Conservation (phyloP, 2,113 vertebrate species). For the Herpailurus yagouaroundi region DNA sequence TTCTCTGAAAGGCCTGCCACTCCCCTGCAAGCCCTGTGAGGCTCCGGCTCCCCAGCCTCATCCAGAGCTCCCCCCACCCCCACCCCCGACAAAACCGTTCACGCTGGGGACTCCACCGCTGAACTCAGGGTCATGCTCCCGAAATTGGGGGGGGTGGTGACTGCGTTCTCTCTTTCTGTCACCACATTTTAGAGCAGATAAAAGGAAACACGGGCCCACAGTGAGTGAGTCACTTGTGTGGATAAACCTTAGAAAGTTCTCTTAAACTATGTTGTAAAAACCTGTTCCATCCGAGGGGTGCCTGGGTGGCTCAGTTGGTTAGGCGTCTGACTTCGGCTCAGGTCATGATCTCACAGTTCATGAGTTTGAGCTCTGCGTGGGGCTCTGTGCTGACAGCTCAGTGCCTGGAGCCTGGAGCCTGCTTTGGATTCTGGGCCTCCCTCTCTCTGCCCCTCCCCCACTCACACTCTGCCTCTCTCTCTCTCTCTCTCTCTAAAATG, state of each 20-base stretch:
- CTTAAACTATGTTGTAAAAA: background rate
- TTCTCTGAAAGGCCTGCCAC: background rate
- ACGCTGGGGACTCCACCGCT: background rate
- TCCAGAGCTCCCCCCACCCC: background rate
- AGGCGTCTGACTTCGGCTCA: no score
- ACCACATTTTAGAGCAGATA: background rate
- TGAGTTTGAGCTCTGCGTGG: no score
- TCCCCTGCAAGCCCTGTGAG: background rate
- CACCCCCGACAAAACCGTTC: background rate
- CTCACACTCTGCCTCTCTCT: no score
- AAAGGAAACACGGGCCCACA: background rate
- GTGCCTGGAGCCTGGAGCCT: no score
- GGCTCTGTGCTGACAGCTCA: no score
- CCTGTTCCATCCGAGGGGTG: background rate
- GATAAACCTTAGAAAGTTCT: constrained; percentile 11
- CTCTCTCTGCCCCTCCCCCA: no score
- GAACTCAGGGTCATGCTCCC: background rate
- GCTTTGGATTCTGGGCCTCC: no score
- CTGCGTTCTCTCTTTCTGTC: background rate
- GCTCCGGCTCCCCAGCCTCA: background rate
- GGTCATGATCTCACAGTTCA: no score
- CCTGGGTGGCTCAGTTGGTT: no score
- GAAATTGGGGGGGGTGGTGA: background rate
- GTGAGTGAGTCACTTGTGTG: background rate
- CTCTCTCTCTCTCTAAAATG: no score